phyloP scores from a whole-genome alignment of 2,888 invertebrate species.

The Temnothorax rugatulus region DNA sequence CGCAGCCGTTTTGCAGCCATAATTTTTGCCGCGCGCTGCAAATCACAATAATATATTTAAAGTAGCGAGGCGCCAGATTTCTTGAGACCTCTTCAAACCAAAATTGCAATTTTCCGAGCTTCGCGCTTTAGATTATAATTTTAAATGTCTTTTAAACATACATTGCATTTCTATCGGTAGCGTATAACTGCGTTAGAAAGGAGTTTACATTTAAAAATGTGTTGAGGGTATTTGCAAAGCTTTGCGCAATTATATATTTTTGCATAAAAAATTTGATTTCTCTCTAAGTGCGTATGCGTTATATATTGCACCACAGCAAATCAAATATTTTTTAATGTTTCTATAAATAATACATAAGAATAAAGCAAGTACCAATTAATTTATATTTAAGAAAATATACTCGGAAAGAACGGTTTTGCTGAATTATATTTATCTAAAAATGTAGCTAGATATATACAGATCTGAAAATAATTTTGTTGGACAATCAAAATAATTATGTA shows the following conservation, averaged over 20 bases:
- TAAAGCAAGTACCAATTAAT: neutral
- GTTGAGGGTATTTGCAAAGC: neutral
- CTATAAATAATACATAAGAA: neutral
- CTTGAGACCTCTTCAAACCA: neutral
- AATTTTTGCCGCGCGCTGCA: conserved; percentile 31
- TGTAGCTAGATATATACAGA: no score
- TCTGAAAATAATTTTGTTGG: no score
- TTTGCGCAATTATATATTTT: neutral
- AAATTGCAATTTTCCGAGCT: neutral
- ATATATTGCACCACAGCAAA: neutral
- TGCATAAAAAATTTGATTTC: neutral
- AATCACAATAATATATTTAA: conserved; percentile 49
- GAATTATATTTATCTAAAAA: no score
- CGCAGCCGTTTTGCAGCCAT: conserved; percentile 52
- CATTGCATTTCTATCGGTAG: neutral
- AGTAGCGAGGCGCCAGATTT: neutral
- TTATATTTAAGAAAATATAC: neutral
- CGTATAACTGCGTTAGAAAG: neutral
- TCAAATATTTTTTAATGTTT: neutral
- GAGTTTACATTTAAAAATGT: neutral
- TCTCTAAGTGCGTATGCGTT: neutral
- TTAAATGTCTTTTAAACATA: neutral
- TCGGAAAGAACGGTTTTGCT: no score
- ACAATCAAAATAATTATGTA: no score
- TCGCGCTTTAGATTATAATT: neutral